These are phyloP conservation scores for Diplosoma virens DNA, from an alignment of 23 tunicate genomes.

Conservation along the genomic window DNA sequence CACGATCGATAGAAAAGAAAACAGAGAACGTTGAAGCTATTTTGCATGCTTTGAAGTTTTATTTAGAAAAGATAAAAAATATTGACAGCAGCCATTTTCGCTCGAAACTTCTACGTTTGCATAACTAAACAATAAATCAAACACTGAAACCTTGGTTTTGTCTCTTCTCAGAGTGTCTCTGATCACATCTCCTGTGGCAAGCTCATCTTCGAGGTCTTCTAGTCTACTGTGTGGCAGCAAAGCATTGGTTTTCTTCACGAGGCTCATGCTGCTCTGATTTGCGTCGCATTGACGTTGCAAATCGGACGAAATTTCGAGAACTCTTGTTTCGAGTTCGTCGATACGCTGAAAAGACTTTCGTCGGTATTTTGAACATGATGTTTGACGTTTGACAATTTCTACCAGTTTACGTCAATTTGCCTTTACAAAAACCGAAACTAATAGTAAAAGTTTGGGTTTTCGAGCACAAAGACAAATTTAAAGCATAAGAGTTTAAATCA, in stretches of 20 bases:
- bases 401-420: too few species aligned
- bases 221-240: constrained; percentile 48
- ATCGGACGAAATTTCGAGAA: constrained; percentile 36
- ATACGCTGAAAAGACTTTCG: constrained; percentile 30
- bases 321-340: constrained; percentile 49
- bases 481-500: too few species aligned
- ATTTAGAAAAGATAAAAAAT: too few species aligned
- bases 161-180: constrained; percentile 81
- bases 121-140: too few species aligned
- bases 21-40: too few species aligned
- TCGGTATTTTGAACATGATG: background rate
- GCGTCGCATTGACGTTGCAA: constrained; percentile 76
- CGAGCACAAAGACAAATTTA: too few species aligned
- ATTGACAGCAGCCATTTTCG: too few species aligned
- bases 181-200: constrained; percentile 81
- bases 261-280: constrained; percentile 58
- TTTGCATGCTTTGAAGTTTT: too few species aligned
- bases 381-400: background rate
- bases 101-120: too few species aligned
- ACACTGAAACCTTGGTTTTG: constrained; percentile 84
- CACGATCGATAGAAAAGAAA: too few species aligned
- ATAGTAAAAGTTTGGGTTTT: too few species aligned
- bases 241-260: constrained; percentile 57
- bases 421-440: too few species aligned
- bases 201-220: constrained; percentile 73